Evolutionary conservation across 2,113 vertebrate species (phyloP).

Genomic region (Dolichallabes microphthalmus): DNA sequence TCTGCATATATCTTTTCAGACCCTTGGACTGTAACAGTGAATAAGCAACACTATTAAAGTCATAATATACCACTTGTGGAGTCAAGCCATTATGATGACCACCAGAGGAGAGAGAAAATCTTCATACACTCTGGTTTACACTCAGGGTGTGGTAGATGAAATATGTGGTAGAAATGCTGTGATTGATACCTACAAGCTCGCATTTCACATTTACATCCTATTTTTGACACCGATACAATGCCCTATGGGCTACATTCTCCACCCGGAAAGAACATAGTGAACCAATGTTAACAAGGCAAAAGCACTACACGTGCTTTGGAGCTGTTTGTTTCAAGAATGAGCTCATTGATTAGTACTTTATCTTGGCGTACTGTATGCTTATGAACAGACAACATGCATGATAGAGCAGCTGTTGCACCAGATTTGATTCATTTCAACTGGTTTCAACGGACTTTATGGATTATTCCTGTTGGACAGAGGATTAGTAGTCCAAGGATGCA

Average conservation of each 20-base stretch:
- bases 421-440: background rate
- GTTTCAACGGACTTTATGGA: constrained; percentile 4
- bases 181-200: background rate
- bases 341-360: background rate
- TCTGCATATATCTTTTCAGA: background rate
- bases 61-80: background rate
- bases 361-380: background rate
- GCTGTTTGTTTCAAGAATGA: background rate
- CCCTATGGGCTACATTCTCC: background rate
- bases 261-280: background rate
- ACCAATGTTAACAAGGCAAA: background rate
- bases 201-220: background rate
- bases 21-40: background rate
- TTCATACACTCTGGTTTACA: background rate
- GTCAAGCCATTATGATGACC: background rate
- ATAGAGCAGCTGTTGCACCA: background rate
- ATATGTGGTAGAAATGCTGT: background rate
- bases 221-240: background rate
- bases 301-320: background rate
- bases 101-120: background rate
- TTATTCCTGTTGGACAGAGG: constrained; percentile 2
- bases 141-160: background rate
- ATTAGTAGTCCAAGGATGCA: background rate
- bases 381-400: background rate
- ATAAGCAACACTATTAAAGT: background rate